Base-by-base conservation (phyloP, 1,140 invertebrate genomes). In the Pseudachorutes palmiensis region DNA sequence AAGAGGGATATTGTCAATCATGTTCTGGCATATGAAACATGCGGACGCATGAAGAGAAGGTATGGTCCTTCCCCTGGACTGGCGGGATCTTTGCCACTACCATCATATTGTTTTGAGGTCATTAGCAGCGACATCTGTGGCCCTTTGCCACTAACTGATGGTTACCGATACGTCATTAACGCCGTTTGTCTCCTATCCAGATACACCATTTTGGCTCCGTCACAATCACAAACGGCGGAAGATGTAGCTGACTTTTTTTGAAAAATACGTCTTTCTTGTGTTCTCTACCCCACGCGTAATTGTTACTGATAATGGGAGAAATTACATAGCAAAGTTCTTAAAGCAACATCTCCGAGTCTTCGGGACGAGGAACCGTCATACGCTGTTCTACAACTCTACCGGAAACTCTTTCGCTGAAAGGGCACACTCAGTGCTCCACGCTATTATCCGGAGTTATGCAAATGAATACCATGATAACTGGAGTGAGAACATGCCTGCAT, bases 271-370 rank as follows among this genome's bases (percentile, higher is more conserved):
- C 14, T 60, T 60, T 31, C 22, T 60, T 16, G 31, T 29, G 22
- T 60, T 60, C 31, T 28, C 26, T 31, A 60, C 58, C 12, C 58
- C 58, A 5, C 3, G 31, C 5, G 58, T 60, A 22, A 60, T 60
- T 31, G 14, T 60, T 2, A 60, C 30, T 2, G 58, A 60, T 32
- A 60, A 60, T 30, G 3, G 3, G 5, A 60, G 24, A 5, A 28
- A 60, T 14, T 60, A 30, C 30, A 60, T 31, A 12, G 3, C 58
- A 2, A 12, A 60, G 31, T 32, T 60, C 26, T 29, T 60, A 12
- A 28, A 60, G 12, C 31, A 22, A 29, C 58, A 60, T 60, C 24
- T 29, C 14, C 3, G 31, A 30, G 3, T 32, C 2, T 60, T 60
- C 58, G 3, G 22, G 22, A 32, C 30, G 2, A 26, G 58, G 29